Base-by-base conservation (phyloP, 2,888 invertebrate genomes). In the Clitarchus hookeri region DNA sequence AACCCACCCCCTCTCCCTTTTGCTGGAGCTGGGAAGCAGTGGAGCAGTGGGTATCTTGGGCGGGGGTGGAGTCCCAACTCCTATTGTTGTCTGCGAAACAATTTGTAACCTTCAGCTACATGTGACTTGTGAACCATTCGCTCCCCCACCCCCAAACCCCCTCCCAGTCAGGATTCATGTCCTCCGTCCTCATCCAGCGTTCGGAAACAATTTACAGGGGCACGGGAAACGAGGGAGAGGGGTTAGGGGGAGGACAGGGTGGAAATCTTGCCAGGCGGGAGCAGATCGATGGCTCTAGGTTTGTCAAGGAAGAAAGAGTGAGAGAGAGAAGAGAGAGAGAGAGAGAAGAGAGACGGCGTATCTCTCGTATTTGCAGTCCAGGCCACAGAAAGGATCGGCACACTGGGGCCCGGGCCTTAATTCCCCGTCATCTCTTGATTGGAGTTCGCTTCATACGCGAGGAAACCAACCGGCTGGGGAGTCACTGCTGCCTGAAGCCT, bases 61-160 rank as follows among this genome's bases (percentile, higher is more conserved):
- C 16, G 19, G 19, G 65, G 65, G 19, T 65, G 23, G 27, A 12
- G 8, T n/a, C n/a, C n/a, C n/a, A n/a, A n/a, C n/a, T n/a, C 23
- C 80, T 80, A 26, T 80, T 80, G 80, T 80, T 80, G 80, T 80
- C 80, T 27, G 27, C 36, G 80, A 80, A 80, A 80, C 80, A 44
- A 80, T 80, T 80, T 80, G 80, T 80, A 80, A 80, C 80, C 80
- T 80, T 80, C 80, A 80, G 80, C 80, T 80, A 80, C 80, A 80
- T 80, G 80, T 80, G 80, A 80, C 80, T 80, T 80, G 16, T 27
- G 23, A 36, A 23, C 36, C 82, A 25, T 82, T 13, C 82, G 12
- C 78, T 82, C 82, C 36, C 44, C 82, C 13, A 9, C 4, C 36
- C 82, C 44, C n/a, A n/a, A n/a, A n/a, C n/a, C n/a, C 25, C 26